Evolutionary conservation across 2,888 invertebrate genomes (phyloP), one percentile per base, ranked within the genome.

Genomic region (Drosophila recens): DNA sequence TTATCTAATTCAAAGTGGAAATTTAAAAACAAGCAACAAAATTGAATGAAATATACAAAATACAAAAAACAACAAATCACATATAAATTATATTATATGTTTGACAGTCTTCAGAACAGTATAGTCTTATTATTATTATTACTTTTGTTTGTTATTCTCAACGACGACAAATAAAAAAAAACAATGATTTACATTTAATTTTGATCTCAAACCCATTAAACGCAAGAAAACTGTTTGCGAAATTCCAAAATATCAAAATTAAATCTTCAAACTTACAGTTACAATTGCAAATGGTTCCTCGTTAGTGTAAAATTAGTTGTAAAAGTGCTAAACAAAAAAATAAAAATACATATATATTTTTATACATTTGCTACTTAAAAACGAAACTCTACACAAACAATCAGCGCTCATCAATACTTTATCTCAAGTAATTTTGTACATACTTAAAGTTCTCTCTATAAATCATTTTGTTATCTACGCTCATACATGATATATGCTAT

Each of bases 241-340:
- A 81, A 80, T 83, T 88, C 87, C 77, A 79, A 83, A 75, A 81
- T 53, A 74, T 90, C 87, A 90, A 90, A 84, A 86, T 88, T 81
- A 82, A 79, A 79, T 75, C 62, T 76, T 70, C 71, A 71, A 76
- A 82, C 83, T 74, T 71, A 75, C 74, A 87, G 66, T 80, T 75
- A 70, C 23, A 88, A 85, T 81, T 75, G 89, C 90, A 90, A 87
- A 87, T 87, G 87, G 91, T 90, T 90, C 91, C 90, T 90, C 90
- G 85, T 89, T 91, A 90, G 90, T 81, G 66, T 90, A 90, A 82
- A 87, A 72, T 68, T 90, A 89, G 88, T 76, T 83, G 71, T 90
- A 80, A 80, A 90, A 65, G 83, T 84, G 87, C 84, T 81, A 80
- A 75, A 80, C n/a, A 67, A 72, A 33, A 54, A 58, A 57, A 69